Conservation (phyloP, 1,140 invertebrate species). For the Eupristina koningsbergeri region DNA sequence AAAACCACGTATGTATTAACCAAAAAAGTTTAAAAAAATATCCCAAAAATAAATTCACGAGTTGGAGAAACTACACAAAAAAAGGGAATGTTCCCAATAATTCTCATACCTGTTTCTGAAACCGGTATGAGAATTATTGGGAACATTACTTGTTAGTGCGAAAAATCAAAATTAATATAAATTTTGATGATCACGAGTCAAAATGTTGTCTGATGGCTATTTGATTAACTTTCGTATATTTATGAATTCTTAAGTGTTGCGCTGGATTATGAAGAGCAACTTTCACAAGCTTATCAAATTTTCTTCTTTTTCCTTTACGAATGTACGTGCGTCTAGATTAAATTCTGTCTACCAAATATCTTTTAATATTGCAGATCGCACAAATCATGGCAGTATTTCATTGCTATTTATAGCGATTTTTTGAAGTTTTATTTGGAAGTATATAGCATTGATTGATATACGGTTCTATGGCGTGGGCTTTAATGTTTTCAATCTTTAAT, state of each 20-base stretch:
- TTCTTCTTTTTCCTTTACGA: neutral
- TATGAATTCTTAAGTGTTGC: neutral
- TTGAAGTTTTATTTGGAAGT: neutral
- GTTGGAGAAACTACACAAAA: neutral
- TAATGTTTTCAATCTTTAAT: neutral
- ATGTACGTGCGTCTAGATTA: neutral
- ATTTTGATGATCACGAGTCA: constrained; percentile 16
- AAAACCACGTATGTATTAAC: neutral
- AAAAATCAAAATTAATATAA: constrained; percentile 38
- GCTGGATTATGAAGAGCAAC: neutral
- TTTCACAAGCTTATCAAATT: neutral
- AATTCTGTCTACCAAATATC: neutral
- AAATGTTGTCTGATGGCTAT: neutral
- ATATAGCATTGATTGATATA: neutral
- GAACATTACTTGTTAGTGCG: neutral
- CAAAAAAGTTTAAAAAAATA: neutral
- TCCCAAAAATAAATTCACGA: neutral
- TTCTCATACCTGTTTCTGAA: constrained; percentile 48
- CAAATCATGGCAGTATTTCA: neutral
- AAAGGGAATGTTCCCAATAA: neutral
- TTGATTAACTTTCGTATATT: neutral
- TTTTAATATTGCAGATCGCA: neutral
- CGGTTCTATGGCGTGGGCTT: neutral
- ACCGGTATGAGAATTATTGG: constrained; percentile 4
- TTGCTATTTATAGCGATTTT: neutral